A percentile compares a stretch with the other conserved stretches of the same genome.
Conservation (phyloP, 2,797 vertebrate species). For the Rhyacichthys aspro region DNA sequence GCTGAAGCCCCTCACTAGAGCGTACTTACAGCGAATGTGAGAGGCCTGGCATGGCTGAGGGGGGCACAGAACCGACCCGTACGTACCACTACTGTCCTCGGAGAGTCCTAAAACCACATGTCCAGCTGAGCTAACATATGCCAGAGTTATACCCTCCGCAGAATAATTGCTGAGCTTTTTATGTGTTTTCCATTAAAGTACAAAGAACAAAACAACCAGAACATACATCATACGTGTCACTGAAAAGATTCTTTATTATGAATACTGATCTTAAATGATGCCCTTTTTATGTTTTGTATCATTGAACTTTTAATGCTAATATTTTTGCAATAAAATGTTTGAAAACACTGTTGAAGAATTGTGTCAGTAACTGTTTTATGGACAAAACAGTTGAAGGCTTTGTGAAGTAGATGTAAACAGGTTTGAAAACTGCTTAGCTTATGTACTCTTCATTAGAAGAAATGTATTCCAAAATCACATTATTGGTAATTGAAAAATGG, state of each 20-base stretch:
- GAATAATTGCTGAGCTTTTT: slow-evolving; percentile 58
- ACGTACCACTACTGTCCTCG: slow-evolving; percentile 68
- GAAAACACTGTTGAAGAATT: slow-evolving; percentile 44
- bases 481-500: slow-evolving; percentile 5
- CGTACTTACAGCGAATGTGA: slow-evolving; percentile 72
- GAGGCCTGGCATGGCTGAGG: slow-evolving; percentile 66
- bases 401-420: not conserved
- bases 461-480: slow-evolving; percentile 54
- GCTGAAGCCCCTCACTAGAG: slow-evolving; percentile 69
- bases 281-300: slow-evolving; percentile 78
- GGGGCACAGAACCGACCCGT: slow-evolving; percentile 64
- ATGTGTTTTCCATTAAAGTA: slow-evolving; percentile 45
- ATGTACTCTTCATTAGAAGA: slow-evolving; percentile 76
- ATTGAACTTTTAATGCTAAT: slow-evolving; percentile 76
- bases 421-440: not conserved
- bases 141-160: slow-evolving; percentile 49
- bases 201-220: slow-evolving; percentile 29
- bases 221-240: slow-evolving; percentile 40
- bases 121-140: slow-evolving; percentile 67
- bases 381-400: not conserved
- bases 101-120: slow-evolving; percentile 62
- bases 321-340: slow-evolving; percentile 78
- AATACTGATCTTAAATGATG: slow-evolving; percentile 61
- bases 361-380: not conserved
- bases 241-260: slow-evolving; percentile 67